phyloP scores from a whole-genome alignment of 2,888 invertebrate species.

The Hetaerina titia region DNA sequence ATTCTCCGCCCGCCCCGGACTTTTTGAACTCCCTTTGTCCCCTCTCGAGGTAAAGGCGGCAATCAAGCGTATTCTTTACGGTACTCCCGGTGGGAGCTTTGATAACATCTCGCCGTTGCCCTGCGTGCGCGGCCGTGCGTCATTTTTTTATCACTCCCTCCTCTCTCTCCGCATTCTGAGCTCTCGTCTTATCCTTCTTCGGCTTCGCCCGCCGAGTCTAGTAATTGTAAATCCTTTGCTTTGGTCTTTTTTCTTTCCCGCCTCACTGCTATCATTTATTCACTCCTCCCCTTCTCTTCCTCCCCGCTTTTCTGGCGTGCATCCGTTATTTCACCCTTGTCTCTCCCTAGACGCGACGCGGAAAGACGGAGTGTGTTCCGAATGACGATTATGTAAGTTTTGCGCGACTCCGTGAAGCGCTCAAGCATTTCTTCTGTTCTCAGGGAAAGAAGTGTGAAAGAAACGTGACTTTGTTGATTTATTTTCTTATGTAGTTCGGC shows the following conservation, averaged over 20 bases:
- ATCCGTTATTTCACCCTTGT: neutral
- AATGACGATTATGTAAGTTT: too few relatives aligned
- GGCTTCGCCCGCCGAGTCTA: neutral
- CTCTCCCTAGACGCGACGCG: neutral
- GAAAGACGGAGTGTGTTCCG: too few relatives aligned
- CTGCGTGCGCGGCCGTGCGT: slow-evolving; percentile 16
- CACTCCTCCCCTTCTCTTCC: neutral
- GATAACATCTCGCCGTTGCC: slow-evolving; percentile 1
- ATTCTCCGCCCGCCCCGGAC: neutral
- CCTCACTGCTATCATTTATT: neutral
- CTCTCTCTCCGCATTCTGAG: neutral
- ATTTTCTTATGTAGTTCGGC: too few relatives aligned
- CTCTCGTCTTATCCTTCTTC: neutral
- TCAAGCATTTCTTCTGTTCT: too few relatives aligned
- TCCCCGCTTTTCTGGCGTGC: neutral
- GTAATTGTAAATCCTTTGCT: slow-evolving; percentile 40
- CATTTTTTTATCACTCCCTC: slow-evolving; percentile 28
- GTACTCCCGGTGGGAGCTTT: neutral
- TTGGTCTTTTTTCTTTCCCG: neutral
- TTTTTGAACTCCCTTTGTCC: neutral
- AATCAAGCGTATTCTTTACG: slow-evolving; percentile 40
- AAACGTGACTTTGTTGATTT: too few relatives aligned
- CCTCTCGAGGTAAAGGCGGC: neutral
- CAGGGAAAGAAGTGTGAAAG: too few relatives aligned
- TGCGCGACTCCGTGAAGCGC: too few relatives aligned